Evolutionary conservation across 2,888 invertebrate genomes (phyloP).

Genomic region (Aproaerema taeniolella): DNA sequence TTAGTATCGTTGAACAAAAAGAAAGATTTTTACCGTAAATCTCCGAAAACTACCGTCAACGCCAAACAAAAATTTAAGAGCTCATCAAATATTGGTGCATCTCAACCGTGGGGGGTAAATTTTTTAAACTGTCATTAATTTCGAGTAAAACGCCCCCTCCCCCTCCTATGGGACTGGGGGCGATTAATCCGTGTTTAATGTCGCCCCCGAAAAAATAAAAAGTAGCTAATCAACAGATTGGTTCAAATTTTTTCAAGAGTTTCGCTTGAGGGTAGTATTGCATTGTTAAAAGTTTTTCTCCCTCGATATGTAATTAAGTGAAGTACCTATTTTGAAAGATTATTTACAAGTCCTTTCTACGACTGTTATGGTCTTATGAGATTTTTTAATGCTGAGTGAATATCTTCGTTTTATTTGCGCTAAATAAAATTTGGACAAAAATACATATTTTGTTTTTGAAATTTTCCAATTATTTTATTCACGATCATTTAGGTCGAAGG

Average conservation of each 20-base stretch:
- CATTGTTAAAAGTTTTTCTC: neutral
- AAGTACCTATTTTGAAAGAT: no score
- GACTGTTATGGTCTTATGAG: no score
- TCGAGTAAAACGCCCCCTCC: conserved; percentile 45
- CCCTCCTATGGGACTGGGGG: conserved; percentile 50
- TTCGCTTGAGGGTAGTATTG: neutral
- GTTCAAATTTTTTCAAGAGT: conserved; percentile 42
- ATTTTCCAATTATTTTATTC: no score
- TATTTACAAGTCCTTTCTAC: no score
- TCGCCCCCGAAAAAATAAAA: conserved; percentile 62
- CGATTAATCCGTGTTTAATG: conserved; percentile 73
- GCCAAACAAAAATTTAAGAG: conserved; percentile 18
- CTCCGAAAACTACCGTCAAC: neutral
- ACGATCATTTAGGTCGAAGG: no score
- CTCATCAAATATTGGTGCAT: conserved; percentile 28
- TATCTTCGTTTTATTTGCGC: no score
- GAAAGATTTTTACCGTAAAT: no score
- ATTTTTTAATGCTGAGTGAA: no score
- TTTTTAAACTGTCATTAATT: conserved; percentile 68
- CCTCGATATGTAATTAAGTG: neutral
- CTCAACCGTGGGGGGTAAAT: conserved; percentile 37
- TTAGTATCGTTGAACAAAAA: no score
- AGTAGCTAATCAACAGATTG: conserved; percentile 73
- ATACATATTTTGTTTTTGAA: no score
- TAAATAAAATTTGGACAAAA: no score